phyloP scores from a whole-genome alignment of 2,113 vertebrate species.

The Onychostruthus taczanowskii region DNA sequence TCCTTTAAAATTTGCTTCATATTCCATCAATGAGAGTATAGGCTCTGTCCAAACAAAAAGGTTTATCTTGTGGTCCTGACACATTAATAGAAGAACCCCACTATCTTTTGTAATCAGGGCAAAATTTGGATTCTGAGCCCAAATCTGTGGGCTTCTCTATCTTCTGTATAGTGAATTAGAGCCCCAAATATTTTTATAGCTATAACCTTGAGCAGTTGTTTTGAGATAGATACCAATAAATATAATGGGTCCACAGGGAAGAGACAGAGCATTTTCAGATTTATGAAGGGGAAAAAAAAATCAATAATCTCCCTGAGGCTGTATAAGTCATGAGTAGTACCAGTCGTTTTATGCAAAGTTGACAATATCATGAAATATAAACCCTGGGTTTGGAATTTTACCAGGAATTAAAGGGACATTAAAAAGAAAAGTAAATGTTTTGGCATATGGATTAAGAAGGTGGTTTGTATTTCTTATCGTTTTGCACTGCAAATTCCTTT shows the following conservation, averaged over 20 bases:
- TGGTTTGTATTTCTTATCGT: constrained; percentile 46
- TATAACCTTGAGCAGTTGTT: constrained; percentile 82
- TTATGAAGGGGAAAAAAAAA: constrained; percentile 79
- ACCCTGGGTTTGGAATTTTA: constrained; percentile 64
- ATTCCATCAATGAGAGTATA: background rate
- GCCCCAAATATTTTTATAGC: constrained; percentile 73
- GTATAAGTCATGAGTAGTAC: constrained; percentile 75
- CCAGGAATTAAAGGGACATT: constrained; percentile 70
- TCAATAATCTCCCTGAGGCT: constrained; percentile 75
- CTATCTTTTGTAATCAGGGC: background rate
- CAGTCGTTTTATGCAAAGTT: constrained; percentile 75
- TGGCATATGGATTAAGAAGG: constrained; percentile 36
- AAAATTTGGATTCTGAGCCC: background rate
- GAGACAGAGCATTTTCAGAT: constrained; percentile 77
- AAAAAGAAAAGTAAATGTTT: constrained; percentile 59
- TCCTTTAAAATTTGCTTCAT: background rate
- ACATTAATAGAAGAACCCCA: background rate
- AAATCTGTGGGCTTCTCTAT: background rate
- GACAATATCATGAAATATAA: constrained; percentile 77
- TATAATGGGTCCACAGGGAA: constrained; percentile 80
- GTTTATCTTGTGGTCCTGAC: background rate
- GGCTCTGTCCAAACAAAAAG: background rate
- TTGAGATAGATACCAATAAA: constrained; percentile 84
- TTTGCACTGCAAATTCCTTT: constrained; percentile 54
- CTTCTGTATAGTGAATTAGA: constrained; percentile 31